Evolutionary conservation across 2,113 vertebrate species (phyloP), one percentile per base, ranked within the genome.

Genomic region (Tenebrosternarchus preto): DNA sequence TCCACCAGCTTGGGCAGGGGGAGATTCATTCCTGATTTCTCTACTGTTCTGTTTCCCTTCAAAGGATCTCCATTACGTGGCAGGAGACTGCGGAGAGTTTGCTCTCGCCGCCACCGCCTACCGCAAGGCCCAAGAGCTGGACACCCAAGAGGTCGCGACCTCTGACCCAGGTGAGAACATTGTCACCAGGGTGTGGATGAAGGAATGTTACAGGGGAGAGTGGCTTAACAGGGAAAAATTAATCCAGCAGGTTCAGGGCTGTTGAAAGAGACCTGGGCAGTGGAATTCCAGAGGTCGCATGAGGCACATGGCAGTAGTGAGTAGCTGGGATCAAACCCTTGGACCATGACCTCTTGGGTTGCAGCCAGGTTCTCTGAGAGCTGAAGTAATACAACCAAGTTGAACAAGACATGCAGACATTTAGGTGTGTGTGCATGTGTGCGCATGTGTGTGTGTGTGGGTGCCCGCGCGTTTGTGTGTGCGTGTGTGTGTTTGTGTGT

Each of bases 11-110:
- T 96, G 92, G 92, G 88, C 84, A 88, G 88, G 91, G 90, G 86
- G 87, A 95, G 92, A 96, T 96, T 95, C 87, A 93, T 95, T 96
- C 96, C 95, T 95, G 93, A 96, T 93, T 71, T 60, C 90, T 90
- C 89, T 95, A 88, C 93, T 93, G 90, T 95, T 94, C 92, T 94
- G 89, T 92, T 95, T 96, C 22, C 95, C 95, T 95, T 94, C 94
- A 93, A 95, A 99, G 98, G 98, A 99, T 91, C 96, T 99, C 93
- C 95, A 99, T 96, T 98, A 98, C 92, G 89, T 98, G 86, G 96
- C 98, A 70, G 83, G 93, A 90, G 97, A 98, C 95, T 96, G 96
- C 91, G 96, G 95, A 86, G 97, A 99, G 94, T 83, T 95, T 92
- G 96, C 96, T 87, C 93, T 99, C 86, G 96, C 97, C 81, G 95